Base-by-base conservation (phyloP, 2,113 vertebrate genomes). In the Galeopterus variegatus region DNA sequence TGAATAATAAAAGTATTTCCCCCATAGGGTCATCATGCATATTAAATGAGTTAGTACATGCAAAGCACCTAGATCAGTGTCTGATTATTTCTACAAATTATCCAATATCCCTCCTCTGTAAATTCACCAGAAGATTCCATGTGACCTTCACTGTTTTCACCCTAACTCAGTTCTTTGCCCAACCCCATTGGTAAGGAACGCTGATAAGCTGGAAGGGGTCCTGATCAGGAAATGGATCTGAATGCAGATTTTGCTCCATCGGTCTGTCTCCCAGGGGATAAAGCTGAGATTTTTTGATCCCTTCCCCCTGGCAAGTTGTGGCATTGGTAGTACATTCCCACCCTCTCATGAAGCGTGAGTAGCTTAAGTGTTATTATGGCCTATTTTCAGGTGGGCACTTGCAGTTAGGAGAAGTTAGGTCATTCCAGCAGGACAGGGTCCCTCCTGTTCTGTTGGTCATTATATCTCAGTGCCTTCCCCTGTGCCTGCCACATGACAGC, bases 371-470 rank as follows among this genome's bases (percentile, higher is more conserved):
- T 86, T 84, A 45, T 93, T 31, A 28, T 33, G 82, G 13, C 5
- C 19, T 70, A 11, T 73, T 62, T 87, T 87, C 50, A 70, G 52
- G 45, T 45, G 9, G n/a, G n/a, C 36, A 45, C 4, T 15, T 93
- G 50, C 52, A 23, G 17, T 18, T 82, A 56, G 24, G 58, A 88
- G 52, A 83, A 60, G 33, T 6, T 6, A 92, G 24, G 73, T 31
- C 67, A 17, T 15, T 31, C 18, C 69, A 31, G 9, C 5, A 21
- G n/a, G 33, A 54, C 2, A 3, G 60, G 6, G 9, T 24, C 21
- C 9, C 31, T 33, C 12, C 26, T 0, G 1, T 79, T 54, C 41
- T 8, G 26, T 4, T 41, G 31, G 36, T 12, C 0, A 0, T 58
- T 73, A 18, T 62, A 23, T 7, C 70, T 58, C n/a, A 50, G 62